Percentiles rank a stretch among this genome's conserved stretches.
These are phyloP conservation scores for Aethes cnicana DNA, from an alignment of 2,888 invertebrate species.

Conservation along the genomic window DNA sequence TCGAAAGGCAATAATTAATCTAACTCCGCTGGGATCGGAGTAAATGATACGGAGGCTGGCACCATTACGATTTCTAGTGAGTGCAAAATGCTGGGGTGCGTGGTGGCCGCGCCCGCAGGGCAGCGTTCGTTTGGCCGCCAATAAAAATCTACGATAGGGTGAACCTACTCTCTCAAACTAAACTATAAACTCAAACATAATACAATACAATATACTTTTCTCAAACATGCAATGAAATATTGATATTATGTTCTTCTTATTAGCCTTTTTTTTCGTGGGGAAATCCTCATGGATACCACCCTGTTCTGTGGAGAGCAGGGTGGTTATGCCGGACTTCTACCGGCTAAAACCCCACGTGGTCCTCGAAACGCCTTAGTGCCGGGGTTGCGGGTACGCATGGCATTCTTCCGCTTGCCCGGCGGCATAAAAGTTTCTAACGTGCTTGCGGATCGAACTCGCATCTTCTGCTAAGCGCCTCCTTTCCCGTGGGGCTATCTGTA, in stretches of 20 bases:
- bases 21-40: conserved; percentile 43
- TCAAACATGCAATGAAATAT: too few species aligned
- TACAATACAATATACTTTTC: too few species aligned
- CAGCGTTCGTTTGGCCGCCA: conserved; percentile 44
- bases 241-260: too few species aligned
- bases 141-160: conserved; percentile 39
- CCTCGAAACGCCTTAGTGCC: too few species aligned
- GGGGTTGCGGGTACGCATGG: too few species aligned
- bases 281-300: too few species aligned
- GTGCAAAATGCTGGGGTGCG: conserved; percentile 40
- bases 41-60: conserved; percentile 50
- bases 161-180: conserved; percentile 1
- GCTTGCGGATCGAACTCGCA: background rate
- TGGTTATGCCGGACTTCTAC: too few species aligned
- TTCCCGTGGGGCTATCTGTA: too few species aligned
- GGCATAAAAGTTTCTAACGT: background rate
- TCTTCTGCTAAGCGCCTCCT: background rate
- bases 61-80: conserved; percentile 53
- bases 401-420: too few species aligned
- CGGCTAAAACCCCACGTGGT: too few species aligned
- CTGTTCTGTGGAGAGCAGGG: too few species aligned
- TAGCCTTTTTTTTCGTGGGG: too few species aligned
- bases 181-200: background rate
- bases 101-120: conserved; percentile 37
- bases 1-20: conserved; percentile 54